Evolutionary conservation across 2,888 invertebrate species (phyloP).

Genomic region (Limnephilus marmoratus): DNA sequence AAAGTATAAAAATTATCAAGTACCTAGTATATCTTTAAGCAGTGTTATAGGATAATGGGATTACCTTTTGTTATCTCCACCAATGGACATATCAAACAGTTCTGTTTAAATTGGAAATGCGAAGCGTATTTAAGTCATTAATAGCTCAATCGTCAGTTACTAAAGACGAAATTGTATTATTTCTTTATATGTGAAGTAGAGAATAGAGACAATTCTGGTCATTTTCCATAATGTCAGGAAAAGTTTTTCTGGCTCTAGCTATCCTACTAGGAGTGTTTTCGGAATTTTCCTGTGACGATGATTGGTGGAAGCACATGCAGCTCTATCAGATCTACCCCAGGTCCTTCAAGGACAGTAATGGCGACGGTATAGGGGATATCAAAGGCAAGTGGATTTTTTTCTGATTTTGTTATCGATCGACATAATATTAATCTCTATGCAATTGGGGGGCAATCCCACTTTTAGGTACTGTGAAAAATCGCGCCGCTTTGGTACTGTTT

Average conservation of each 20-base stretch:
- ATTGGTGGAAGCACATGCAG: constrained; percentile 91
- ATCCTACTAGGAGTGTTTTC: neutral
- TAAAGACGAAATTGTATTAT: neutral
- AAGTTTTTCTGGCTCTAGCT: neutral
- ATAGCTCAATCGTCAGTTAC: neutral
- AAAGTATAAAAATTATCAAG: neutral
- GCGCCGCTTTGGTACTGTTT: too few species aligned
- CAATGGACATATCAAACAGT: neutral
- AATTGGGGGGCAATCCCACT: neutral
- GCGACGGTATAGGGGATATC: constrained; percentile 92
- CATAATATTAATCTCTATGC: constrained; percentile 78
- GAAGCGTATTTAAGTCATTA: neutral
- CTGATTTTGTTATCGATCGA: neutral
- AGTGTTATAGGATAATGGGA: neutral
- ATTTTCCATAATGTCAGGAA: neutral
- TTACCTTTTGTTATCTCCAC: neutral
- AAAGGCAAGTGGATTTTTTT: constrained; percentile 76
- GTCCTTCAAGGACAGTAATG: constrained; percentile 90
- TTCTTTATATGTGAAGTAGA: neutral
- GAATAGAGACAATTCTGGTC: neutral
- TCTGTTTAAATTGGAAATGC: neutral
- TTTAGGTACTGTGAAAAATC: constrained; percentile 72
- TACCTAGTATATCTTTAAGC: neutral
- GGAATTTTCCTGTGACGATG: constrained; percentile 68
- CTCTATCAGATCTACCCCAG: constrained; percentile 93